phyloP scores from a whole-genome alignment of 2,888 invertebrate genomes.

The Macroteleia sp. region DNA sequence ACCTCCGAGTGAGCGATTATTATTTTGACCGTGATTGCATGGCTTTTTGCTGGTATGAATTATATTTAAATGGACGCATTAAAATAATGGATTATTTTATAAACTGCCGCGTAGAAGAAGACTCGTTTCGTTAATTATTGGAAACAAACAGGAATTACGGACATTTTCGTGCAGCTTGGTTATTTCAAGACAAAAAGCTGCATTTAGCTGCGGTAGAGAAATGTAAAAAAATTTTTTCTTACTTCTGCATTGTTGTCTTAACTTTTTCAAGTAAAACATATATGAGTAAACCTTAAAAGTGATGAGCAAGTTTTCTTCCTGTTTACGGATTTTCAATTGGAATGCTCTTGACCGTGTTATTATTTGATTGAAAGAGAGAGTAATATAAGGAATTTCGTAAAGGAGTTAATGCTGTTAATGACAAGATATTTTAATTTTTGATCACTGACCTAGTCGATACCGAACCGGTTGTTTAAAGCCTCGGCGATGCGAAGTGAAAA shows the following conservation, averaged over 20 bases:
- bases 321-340: not conserved
- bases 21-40: conserved; percentile 31
- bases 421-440: conserved; percentile 75
- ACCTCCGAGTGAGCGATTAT: conserved; percentile 36
- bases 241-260: no score
- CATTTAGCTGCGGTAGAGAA: no score
- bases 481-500: conserved; percentile 65
- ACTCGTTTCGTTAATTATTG: conserved; percentile 8
- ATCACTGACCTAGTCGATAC: conserved; percentile 77
- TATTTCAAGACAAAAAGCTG: no score
- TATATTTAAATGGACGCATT: conserved; percentile 33
- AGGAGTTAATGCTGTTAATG: conserved; percentile 61
- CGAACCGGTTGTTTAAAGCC: conserved; percentile 76
- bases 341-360: conserved; percentile 18
- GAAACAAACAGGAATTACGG: conserved; percentile 13
- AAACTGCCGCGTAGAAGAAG: conserved; percentile 5
- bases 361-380: conserved; percentile 31
- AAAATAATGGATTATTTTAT: conserved; percentile 44
- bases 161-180: conserved; percentile 6
- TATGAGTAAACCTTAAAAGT: no score
- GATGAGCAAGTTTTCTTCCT: no score
- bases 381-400: conserved; percentile 23
- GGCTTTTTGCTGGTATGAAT: conserved; percentile 31
- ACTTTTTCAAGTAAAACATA: no score
- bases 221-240: no score